phyloP scores from a whole-genome alignment of 1,140 invertebrate genomes.

The Olivierus martensii region DNA sequence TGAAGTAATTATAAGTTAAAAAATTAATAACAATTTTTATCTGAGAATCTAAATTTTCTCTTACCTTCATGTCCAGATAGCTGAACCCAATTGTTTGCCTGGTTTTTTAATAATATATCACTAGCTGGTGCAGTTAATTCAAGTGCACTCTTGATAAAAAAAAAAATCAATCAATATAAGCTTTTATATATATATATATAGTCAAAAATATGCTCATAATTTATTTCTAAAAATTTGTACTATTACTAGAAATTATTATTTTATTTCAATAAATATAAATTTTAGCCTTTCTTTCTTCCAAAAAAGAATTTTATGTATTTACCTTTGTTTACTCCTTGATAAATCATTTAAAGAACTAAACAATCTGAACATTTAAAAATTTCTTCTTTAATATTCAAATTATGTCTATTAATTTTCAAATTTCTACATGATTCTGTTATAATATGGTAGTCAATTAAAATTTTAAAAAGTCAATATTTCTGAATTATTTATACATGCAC shows the following conservation, averaged over 20 bases:
- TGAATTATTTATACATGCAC: too few relatives aligned
- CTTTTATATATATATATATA: background rate
- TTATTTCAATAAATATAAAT: too few relatives aligned
- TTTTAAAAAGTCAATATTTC: too few relatives aligned
- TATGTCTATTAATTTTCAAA: too few relatives aligned
- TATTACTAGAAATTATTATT: background rate
- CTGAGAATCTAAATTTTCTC: background rate
- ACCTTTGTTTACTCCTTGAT: too few relatives aligned
- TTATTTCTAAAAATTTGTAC: background rate
- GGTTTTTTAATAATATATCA: conserved; percentile 65
- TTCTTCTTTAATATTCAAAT: too few relatives aligned
- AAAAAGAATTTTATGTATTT: too few relatives aligned
- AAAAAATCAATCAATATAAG: background rate
- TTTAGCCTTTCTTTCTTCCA: too few relatives aligned
- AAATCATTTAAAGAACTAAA: too few relatives aligned
- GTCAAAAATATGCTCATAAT: background rate
- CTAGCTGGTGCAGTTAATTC: conserved; percentile 83
- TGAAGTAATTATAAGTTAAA: background rate
- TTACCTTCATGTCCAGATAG: conserved; percentile 66
- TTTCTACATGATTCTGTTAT: too few relatives aligned
- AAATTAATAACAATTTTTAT: background rate
- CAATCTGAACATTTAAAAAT: too few relatives aligned
- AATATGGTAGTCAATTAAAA: too few relatives aligned
- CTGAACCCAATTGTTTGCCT: conserved; percentile 69
- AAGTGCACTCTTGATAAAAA: conserved; percentile 49